Conservation (phyloP, 2,888 invertebrate species). For the Thymelicus sylvestris region DNA sequence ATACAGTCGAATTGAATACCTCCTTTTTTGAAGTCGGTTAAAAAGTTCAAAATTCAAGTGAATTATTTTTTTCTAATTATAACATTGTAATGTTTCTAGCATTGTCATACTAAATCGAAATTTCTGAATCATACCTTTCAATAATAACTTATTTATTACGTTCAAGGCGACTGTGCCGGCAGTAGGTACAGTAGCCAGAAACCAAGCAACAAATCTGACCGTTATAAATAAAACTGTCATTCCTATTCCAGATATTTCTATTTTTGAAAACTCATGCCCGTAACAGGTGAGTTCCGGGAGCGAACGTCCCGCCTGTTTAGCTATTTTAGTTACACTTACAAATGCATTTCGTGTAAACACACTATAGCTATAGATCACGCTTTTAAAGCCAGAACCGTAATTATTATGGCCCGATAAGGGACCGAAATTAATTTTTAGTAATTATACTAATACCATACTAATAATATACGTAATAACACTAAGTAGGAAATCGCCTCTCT, state of each 20-base stretch:
- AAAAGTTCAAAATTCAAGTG: no score
- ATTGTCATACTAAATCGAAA: constrained; percentile 6
- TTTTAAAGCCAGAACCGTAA: constrained; percentile 64
- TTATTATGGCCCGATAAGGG: constrained; percentile 66
- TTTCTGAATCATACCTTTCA: constrained; percentile 19
- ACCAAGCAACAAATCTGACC: constrained; percentile 31
- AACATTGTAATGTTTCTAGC: neutral
- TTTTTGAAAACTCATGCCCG: constrained; percentile 62
- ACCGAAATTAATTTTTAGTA: constrained; percentile 45
- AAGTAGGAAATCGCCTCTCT: constrained; percentile 36
- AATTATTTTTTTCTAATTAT: no score
- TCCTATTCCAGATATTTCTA: constrained; percentile 62
- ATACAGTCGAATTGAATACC: no score
- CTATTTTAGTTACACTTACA: constrained; percentile 61
- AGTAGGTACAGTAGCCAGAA: neutral
- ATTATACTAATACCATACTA: constrained; percentile 39
- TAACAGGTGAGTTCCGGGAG: constrained; percentile 69
- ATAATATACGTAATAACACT: constrained; percentile 41
- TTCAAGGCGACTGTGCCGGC: neutral
- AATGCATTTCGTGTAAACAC: constrained; percentile 47
- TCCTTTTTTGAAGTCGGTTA: no score
- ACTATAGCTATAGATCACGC: constrained; percentile 70
- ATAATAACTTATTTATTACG: neutral
- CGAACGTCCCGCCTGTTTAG: constrained; percentile 48
- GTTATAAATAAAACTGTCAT: constrained; percentile 68